Percentiles rank a stretch among this genome's conserved stretches.
Conservation (phyloP, 2,888 invertebrate species). For the Galerucella calmariensis region DNA sequence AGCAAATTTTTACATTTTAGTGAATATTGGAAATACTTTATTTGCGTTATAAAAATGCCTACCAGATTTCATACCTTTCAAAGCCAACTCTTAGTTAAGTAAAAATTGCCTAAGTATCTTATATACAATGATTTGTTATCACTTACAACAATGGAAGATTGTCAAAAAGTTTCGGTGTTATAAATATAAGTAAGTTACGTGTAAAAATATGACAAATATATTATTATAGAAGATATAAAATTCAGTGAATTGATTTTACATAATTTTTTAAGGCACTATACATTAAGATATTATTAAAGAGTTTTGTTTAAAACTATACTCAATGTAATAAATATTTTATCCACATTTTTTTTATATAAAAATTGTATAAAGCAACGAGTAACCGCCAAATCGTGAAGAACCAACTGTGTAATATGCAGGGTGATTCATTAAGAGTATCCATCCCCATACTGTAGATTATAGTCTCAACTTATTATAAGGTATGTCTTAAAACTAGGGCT, state of each 20-base stretch:
- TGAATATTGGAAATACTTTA: not conserved
- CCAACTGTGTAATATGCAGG: not conserved
- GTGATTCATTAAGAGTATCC: too few relatives aligned
- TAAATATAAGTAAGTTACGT: conserved; percentile 1
- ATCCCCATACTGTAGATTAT: too few relatives aligned
- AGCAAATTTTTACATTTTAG: not conserved
- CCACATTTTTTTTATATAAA: conserved; percentile 9
- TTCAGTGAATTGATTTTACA: conserved; percentile 4
- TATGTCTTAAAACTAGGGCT: too few relatives aligned
- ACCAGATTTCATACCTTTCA: not conserved
- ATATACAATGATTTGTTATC: conserved; percentile 7
- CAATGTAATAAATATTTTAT: conserved; percentile 14
- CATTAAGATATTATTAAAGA: conserved; percentile 12
- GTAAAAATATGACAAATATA: conserved; percentile 1
- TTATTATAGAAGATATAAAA: not conserved
- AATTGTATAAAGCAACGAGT: conserved; percentile 1
- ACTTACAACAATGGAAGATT: conserved; percentile 18
- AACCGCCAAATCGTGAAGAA: not conserved
- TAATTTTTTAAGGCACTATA: conserved; percentile 16
- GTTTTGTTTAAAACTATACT: conserved; percentile 6
- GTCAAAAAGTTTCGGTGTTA: conserved; percentile 6
- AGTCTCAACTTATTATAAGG: not conserved
- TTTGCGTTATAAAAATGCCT: not conserved
- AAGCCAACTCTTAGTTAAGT: not conserved
- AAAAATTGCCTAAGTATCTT: conserved; percentile 8